A percentile compares a stretch with the other conserved stretches of the same genome.
Conservation (phyloP, 2,113 vertebrate species). For the Arizona elegans region DNA sequence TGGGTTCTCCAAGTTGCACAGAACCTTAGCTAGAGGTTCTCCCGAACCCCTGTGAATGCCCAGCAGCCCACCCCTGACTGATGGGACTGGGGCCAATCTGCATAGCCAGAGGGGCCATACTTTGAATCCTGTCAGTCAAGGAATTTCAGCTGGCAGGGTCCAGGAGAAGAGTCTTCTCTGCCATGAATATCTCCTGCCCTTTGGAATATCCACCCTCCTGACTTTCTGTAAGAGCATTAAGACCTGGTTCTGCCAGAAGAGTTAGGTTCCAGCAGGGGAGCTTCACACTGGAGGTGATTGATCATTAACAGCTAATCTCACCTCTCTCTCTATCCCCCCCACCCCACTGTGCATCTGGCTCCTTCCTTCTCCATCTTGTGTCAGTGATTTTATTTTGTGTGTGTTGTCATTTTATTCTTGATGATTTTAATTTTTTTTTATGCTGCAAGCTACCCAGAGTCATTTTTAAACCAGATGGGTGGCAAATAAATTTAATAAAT, state of each 20-base stretch:
- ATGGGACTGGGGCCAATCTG: neutral
- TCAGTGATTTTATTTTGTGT: neutral
- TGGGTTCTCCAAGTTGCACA: too few relatives aligned
- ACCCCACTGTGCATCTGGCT: neutral
- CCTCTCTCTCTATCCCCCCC: neutral
- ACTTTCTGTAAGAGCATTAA: neutral
- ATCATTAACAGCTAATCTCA: neutral
- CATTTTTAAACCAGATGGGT: neutral
- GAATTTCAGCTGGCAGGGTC: neutral
- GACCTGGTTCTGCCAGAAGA: neutral
- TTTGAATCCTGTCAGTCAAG: neutral
- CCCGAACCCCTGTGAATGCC: too few relatives aligned
- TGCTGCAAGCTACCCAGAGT: neutral
- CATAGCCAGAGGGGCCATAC: neutral
- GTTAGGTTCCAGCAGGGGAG: neutral
- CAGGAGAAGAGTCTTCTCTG: neutral
- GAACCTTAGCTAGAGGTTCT: too few relatives aligned
- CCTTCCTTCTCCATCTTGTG: neutral
- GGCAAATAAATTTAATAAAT: neutral
- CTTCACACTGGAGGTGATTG: neutral
- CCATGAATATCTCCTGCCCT: neutral
- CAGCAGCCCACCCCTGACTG: too few relatives aligned
- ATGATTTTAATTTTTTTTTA: neutral
- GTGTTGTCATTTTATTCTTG: neutral
- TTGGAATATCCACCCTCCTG: neutral